Percentiles rank a stretch among this genome's conserved stretches.
phyloP scores from a whole-genome alignment of 2,888 invertebrate species.

The Eledona agricola region DNA sequence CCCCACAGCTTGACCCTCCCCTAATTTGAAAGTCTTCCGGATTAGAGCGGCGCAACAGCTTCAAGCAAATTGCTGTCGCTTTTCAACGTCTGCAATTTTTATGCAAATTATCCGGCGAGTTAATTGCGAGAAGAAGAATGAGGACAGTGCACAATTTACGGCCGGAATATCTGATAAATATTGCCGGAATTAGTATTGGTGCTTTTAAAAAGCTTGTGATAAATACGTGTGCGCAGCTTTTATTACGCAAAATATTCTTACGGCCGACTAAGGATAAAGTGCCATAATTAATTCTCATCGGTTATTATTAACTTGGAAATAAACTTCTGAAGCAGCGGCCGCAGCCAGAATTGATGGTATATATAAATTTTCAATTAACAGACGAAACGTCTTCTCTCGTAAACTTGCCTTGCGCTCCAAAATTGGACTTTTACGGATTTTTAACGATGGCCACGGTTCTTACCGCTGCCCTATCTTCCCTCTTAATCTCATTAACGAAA shows the following conservation, averaged over 20 bases:
- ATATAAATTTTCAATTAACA: conserved; percentile 22
- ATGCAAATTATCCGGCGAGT: conserved; percentile 15
- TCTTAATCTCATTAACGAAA: too few relatives aligned
- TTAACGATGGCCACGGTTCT: too few relatives aligned
- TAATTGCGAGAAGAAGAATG: conserved; percentile 21
- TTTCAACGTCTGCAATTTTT: conserved; percentile 10
- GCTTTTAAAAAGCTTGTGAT: conserved; percentile 8
- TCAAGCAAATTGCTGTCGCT: conserved; percentile 2
- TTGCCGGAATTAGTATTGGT: conserved; percentile 6
- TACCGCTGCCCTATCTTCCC: too few relatives aligned
- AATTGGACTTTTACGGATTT: too few relatives aligned
- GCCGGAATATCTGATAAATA: conserved; percentile 5
- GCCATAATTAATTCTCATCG: conserved; percentile 2
- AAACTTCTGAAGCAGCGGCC: neutral
- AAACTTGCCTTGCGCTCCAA: too few relatives aligned
- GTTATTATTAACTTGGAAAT: neutral
- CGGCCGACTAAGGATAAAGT: conserved; percentile 2
- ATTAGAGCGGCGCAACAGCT: too few relatives aligned
- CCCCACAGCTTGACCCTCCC: conserved; percentile 1
- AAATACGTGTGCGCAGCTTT: conserved; percentile 2
- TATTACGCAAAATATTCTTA: conserved; percentile 5
- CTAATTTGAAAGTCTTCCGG: neutral
- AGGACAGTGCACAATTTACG: conserved; percentile 12
- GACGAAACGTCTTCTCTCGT: conserved; percentile 1
- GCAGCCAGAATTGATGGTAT: conserved; percentile 3